phyloP scores from a whole-genome alignment of 2,888 invertebrate genomes.

The Autographa gamma region DNA sequence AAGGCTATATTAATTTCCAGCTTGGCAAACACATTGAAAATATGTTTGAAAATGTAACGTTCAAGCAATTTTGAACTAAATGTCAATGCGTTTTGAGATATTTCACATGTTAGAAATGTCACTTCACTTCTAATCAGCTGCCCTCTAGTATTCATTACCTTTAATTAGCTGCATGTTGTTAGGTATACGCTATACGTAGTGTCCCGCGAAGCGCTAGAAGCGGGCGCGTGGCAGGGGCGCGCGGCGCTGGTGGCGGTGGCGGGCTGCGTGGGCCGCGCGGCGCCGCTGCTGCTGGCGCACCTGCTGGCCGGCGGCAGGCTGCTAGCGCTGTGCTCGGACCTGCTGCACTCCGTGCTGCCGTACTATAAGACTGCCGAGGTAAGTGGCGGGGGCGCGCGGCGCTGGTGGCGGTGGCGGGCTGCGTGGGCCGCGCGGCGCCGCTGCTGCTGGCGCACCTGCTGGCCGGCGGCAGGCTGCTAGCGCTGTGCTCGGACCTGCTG shows the following conservation, averaged over 20 bases:
- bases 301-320: slow-evolving; percentile 93
- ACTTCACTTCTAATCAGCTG: too few relatives aligned
- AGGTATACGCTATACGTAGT: slow-evolving; percentile 91
- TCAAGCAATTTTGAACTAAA: not conserved
- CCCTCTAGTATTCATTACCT: too few relatives aligned
- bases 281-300: slow-evolving; percentile 91
- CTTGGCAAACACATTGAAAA: too few relatives aligned
- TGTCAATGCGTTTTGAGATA: not conserved
- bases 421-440: too few relatives aligned
- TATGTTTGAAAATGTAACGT: too few relatives aligned
- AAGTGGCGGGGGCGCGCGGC: slow-evolving; percentile 8
- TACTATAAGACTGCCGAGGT: slow-evolving; percentile 96
- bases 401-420: too few relatives aligned
- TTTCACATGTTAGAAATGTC: not conserved
- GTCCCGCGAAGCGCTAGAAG: slow-evolving; percentile 76
- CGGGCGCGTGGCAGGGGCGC: slow-evolving; percentile 90
- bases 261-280: slow-evolving; percentile 92
- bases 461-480: too few relatives aligned
- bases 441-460: too few relatives aligned
- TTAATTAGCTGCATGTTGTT: slow-evolving; percentile 8
- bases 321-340: slow-evolving; percentile 94
- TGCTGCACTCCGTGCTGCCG: slow-evolving; percentile 93
- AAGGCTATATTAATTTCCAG: too few relatives aligned
- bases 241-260: slow-evolving; percentile 93
- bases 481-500: too few relatives aligned